Percentiles rank a stretch among this genome's conserved stretches.
Evolutionary conservation across 2,113 vertebrate genomes (phyloP).

Genomic region (Butorides virescens): DNA sequence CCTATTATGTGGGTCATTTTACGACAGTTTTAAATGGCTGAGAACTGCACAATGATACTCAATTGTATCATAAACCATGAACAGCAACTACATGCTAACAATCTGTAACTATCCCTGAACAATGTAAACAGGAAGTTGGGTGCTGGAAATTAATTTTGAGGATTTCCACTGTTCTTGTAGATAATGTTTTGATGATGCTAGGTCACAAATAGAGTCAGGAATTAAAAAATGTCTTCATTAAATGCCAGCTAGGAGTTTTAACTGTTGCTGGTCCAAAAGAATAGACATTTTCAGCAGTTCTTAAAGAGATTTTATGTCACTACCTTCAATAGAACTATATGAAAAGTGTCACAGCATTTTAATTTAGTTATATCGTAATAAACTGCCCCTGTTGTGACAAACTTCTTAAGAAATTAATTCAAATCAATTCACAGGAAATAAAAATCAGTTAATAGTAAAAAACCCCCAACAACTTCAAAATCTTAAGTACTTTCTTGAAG

Average conservation of each 20-base stretch:
- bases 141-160: conserved; percentile 6
- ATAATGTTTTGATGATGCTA: background rate
- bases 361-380: background rate
- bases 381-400: background rate
- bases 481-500: background rate
- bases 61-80: background rate
- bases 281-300: background rate
- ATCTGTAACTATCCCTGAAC: background rate
- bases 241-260: background rate
- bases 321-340: background rate
- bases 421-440: background rate
- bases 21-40: background rate
- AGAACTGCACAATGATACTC: background rate
- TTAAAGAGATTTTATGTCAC: background rate
- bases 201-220: background rate
- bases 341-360: background rate
- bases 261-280: background rate
- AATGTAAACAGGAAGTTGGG: conserved; percentile 15
- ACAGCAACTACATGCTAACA: background rate
- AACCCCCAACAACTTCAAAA: background rate
- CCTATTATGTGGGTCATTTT: conserved; percentile 10
- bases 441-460: background rate
- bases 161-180: background rate
- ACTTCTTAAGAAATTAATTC: background rate
- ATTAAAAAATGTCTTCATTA: background rate